These are phyloP conservation scores for Poeciliopsis turrubarensis DNA, from an alignment of 2,113 vertebrate species.

Conservation along the genomic window DNA sequence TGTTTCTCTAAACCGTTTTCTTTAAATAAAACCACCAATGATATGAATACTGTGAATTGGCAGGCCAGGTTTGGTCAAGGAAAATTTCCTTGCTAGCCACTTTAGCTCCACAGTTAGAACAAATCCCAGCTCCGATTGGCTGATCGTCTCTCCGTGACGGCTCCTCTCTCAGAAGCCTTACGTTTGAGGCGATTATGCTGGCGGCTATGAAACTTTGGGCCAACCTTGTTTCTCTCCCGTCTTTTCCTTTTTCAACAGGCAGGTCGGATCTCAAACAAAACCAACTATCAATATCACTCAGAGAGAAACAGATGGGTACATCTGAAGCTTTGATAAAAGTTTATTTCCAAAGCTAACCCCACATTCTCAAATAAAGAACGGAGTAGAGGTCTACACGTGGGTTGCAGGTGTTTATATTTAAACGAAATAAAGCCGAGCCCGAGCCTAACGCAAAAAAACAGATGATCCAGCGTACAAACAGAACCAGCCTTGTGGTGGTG, in stretches of 20 bases:
- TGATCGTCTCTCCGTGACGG: too few species aligned
- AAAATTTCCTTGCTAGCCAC: background rate
- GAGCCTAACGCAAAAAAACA: background rate
- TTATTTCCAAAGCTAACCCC: background rate
- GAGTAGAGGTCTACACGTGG: background rate
- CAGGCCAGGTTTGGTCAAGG: background rate
- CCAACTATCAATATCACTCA: background rate
- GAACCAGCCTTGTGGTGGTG: slow-evolving; percentile 47
- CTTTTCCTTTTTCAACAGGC: background rate
- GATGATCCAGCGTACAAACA: slow-evolving; percentile 30
- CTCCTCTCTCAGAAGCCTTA: too few species aligned
- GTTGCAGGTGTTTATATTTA: background rate
- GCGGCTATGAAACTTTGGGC: background rate
- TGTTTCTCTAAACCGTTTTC: background rate
- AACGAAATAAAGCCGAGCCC: background rate
- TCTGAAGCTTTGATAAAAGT: background rate
- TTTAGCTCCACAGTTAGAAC: background rate
- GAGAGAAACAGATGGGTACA: background rate
- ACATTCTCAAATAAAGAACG: background rate
- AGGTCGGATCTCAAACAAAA: background rate
- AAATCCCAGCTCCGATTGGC: background rate
- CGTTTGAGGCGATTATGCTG: background rate
- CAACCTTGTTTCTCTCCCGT: too few species aligned
- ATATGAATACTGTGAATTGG: background rate
- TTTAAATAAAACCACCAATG: background rate